Conservation (phyloP, 2,888 invertebrate genomes). For the Macaria liturata region DNA sequence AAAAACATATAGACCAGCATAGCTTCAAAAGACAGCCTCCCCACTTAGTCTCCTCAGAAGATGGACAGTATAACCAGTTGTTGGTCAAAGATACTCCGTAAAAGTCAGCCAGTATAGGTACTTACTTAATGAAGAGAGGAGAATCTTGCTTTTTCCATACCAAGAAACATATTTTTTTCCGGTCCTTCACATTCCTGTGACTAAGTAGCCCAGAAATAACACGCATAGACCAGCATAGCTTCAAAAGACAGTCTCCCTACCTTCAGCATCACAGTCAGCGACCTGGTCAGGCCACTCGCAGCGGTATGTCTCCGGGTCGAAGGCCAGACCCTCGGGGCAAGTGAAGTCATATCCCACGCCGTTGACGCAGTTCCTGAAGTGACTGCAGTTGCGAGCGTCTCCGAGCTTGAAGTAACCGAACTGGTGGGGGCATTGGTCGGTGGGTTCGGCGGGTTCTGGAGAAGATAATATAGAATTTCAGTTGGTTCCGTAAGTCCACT, state of each 20-base stretch:
- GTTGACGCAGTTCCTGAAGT: slow-evolving; percentile 91
- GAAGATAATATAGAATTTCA: not conserved
- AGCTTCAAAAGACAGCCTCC: too few relatives aligned
- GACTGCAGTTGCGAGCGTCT: slow-evolving; percentile 85
- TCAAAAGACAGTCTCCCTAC: slow-evolving; percentile 57
- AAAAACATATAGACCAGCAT: too few relatives aligned
- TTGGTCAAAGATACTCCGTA: too few relatives aligned
- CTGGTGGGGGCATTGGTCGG: slow-evolving; percentile 91
- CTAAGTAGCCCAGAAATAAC: too few relatives aligned
- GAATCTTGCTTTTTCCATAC: too few relatives aligned
- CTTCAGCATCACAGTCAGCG: slow-evolving; percentile 90
- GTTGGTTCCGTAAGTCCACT: not conserved
- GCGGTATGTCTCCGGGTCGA: slow-evolving; percentile 87
- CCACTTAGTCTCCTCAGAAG: too few relatives aligned
- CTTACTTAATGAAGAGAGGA: too few relatives aligned
- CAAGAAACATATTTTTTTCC: too few relatives aligned
- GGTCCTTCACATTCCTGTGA: too few relatives aligned
- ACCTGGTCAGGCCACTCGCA: slow-evolving; percentile 96
- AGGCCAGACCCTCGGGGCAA: slow-evolving; percentile 93
- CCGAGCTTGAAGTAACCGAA: slow-evolving; percentile 91
- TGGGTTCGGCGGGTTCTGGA: slow-evolving; percentile 87
- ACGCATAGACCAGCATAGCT: too few relatives aligned
- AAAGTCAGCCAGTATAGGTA: too few relatives aligned
- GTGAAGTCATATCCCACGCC: slow-evolving; percentile 89
- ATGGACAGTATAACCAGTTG: too few relatives aligned